These are phyloP conservation scores for Bergia sp. DNA, from an alignment of 92 coral and sea anemone genomes.

Conservation along the genomic window DNA sequence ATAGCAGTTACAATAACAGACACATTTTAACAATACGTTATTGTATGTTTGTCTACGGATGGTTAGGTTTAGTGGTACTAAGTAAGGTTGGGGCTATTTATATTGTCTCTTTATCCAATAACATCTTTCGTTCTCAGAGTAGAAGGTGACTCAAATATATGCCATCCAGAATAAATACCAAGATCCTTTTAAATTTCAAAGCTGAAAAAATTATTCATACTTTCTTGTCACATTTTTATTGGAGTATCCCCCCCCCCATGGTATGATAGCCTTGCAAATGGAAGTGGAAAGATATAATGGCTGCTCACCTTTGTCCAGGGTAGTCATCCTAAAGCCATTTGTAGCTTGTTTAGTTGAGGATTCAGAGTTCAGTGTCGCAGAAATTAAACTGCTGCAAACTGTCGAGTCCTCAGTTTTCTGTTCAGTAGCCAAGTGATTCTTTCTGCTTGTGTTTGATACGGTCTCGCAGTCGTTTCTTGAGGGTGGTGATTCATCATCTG, in stretches of 20 bases:
- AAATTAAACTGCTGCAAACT: not conserved
- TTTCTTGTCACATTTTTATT: not conserved
- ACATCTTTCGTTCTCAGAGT: no score
- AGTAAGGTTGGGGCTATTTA: no score
- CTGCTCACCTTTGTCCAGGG: not conserved
- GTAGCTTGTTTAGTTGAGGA: not conserved
- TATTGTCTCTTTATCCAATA: no score
- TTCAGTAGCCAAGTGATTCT: not conserved
- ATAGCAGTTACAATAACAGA: no score
- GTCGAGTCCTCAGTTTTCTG: not conserved
- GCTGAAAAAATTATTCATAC: not conserved
- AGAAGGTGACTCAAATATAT: not conserved
- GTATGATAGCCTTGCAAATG: no score
- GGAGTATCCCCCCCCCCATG: not conserved
- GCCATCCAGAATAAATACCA: not conserved
- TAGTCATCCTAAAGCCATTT: not conserved
- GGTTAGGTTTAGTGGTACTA: no score
- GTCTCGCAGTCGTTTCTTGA: not conserved
- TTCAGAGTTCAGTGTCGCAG: not conserved
- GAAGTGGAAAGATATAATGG: no score
- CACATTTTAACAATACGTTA: no score
- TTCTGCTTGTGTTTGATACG: not conserved
- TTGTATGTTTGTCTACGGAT: no score
- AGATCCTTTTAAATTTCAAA: not conserved
- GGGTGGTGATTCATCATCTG: conserved; percentile 14